These are phyloP conservation scores for Drosophila tani DNA, from an alignment of 1,140 invertebrate species.

Conservation along the genomic window DNA sequence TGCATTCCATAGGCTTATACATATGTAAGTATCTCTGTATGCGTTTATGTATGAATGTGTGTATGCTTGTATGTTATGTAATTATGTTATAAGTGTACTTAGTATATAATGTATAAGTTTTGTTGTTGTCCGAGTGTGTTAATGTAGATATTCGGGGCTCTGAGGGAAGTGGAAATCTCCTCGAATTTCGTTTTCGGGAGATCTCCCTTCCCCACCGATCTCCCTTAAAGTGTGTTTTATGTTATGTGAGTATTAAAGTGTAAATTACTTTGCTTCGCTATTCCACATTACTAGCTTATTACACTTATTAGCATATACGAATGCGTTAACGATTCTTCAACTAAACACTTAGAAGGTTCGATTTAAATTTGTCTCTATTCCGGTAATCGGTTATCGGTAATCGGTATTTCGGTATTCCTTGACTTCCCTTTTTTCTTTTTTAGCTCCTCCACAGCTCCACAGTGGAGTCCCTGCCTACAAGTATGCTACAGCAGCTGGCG, in stretches of 20 bases:
- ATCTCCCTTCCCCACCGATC: background rate
- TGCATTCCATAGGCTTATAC: conserved; percentile 76
- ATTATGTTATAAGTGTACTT: conserved; percentile 54
- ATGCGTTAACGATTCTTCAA: conserved; percentile 52
- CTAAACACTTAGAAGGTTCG: conserved; percentile 80
- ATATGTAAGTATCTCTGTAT: conserved; percentile 57
- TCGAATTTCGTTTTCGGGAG: no score
- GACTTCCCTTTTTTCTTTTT: background rate
- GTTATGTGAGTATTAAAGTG: conserved; percentile 31
- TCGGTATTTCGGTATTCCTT: conserved; percentile 14
- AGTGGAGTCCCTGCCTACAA: conserved; percentile 44
- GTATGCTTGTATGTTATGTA: conserved; percentile 42
- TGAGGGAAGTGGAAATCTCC: background rate
- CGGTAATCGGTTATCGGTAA: conserved; percentile 12
- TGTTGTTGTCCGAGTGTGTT: conserved; percentile 24
- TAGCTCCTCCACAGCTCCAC: background rate
- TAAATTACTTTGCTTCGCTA: conserved; percentile 34
- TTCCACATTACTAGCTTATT: conserved; percentile 55
- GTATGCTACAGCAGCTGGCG: conserved; percentile 55
- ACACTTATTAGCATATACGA: conserved; percentile 67
- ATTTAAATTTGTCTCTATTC: conserved; percentile 75
- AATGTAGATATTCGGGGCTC: background rate
- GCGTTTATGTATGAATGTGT: conserved; percentile 48
- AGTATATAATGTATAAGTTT: conserved; percentile 46
- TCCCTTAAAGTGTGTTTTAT: conserved; percentile 7